Evolutionary conservation across 2,888 invertebrate genomes (phyloP), one percentile per base, ranked within the genome.

Genomic region (Leptinotarsa haldemani): DNA sequence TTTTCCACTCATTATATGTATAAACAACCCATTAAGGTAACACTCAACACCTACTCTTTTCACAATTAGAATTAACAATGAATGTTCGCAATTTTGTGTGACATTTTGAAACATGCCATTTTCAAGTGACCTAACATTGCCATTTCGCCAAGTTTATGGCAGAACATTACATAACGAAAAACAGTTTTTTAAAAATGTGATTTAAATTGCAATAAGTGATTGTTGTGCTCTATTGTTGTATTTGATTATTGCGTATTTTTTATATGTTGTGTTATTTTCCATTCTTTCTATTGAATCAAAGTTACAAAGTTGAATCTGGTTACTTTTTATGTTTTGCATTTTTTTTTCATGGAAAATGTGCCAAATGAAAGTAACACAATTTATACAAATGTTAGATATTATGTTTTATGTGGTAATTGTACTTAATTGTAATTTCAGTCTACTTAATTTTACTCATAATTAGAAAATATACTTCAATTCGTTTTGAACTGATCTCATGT

Each of bases 141-240:
- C 81, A 80, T 80, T 80, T 74, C 78, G 74, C 76, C 76, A 71
- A 69, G 77, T 74, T 74, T 75, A 74, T 65, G 78, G 76, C 77
- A 78, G 68, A 70, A 77, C 74, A 52, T 47, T 68, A 53, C 18
- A 25, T 74, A 65, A 77, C 69, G 74, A 74, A 71, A 75, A 77
- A 78, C 78, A 70, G 79, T 80, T 82, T 80, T 78, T 81, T 80
- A 79, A 74, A 83, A 82, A 84, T 84, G 84, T 84, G 84, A 84
- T 83, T 83, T 81, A 82, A 81, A 82, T 85, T 85, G 85, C 85
- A 86, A 86, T 86, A 85, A 85, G 84, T 84, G 82, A 82, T 84
- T 84, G 82, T 85, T 84, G 85, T 85, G 81, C 82, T 82, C 80
- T 80, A 80, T 65, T 46, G 46, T 58, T 50, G 20, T 46, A 58